Evolutionary conservation across 1,140 invertebrate species (phyloP).

Genomic region (Uloborus diversus): DNA sequence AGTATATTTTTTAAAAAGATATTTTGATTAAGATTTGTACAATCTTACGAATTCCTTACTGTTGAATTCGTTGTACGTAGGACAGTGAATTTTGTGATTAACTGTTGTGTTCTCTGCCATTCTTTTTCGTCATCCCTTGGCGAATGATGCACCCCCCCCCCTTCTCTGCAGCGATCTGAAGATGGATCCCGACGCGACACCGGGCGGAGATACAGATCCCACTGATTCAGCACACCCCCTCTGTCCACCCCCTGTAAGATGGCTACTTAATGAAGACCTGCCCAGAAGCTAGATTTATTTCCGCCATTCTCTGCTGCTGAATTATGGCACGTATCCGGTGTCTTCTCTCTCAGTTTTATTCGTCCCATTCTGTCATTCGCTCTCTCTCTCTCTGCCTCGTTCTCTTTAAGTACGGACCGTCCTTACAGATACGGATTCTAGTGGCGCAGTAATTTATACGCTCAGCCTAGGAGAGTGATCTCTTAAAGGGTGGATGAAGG

Average conservation of each 20-base stretch:
- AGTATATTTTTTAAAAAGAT: too few species aligned
- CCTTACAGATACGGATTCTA: conserved; percentile 2
- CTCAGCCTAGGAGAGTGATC: conserved; percentile 26
- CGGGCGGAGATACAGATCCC: conserved; percentile 39
- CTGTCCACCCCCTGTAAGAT: conserved; percentile 32
- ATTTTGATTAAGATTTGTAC: too few species aligned
- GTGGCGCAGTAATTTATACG: conserved; percentile 14
- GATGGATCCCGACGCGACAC: conserved; percentile 53
- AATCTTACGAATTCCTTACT: too few species aligned
- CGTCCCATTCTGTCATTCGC: conserved; percentile 35
- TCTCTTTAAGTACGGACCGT: not conserved
- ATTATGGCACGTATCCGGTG: conserved; percentile 55
- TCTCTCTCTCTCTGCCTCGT: not conserved
- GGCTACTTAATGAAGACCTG: conserved; percentile 55
- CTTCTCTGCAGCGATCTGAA: too few species aligned
- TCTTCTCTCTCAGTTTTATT: conserved; percentile 40
- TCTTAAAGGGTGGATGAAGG: conserved; percentile 38
- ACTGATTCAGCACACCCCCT: conserved; percentile 42
- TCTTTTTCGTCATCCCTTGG: too few species aligned
- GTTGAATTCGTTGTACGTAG: too few species aligned
- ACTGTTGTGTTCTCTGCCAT: too few species aligned
- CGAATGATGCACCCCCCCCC: too few species aligned
- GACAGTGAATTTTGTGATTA: too few species aligned
- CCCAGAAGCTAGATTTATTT: conserved; percentile 55
- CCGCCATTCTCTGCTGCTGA: conserved; percentile 47